Conservation (phyloP, 2,113 vertebrate species). For the Brachypodius melanocephalos region DNA sequence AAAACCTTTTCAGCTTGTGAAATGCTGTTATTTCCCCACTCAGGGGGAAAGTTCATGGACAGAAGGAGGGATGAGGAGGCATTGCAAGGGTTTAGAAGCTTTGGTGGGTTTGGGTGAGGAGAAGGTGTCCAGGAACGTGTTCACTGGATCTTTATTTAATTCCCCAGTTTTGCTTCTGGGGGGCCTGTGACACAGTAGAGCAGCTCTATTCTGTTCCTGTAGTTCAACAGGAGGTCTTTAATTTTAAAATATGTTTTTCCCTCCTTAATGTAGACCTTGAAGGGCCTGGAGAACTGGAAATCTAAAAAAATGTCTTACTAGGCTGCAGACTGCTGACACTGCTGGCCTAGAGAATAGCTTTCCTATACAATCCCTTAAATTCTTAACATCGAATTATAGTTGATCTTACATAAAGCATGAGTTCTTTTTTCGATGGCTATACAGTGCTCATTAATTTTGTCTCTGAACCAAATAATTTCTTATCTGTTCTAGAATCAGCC, state of each 20-base stretch:
- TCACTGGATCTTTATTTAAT: background rate
- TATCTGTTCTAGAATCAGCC: background rate
- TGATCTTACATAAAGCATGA: background rate
- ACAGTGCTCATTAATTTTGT: background rate
- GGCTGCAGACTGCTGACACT: background rate
- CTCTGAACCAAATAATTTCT: background rate
- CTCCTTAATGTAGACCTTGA: background rate
- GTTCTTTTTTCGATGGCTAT: background rate
- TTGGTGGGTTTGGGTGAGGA: background rate
- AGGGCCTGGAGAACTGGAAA: background rate
- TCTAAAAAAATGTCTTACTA: background rate
- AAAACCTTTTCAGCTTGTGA: background rate
- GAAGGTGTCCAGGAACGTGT: background rate
- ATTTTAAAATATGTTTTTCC: background rate
- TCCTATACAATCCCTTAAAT: background rate
- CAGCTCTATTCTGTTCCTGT: background rate
- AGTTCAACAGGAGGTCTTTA: background rate
- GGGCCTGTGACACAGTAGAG: accelerated
- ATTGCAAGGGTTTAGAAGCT: background rate
- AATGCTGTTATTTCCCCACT: background rate
- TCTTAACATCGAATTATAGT: background rate
- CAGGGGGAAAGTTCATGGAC: background rate
- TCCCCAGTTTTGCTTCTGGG: background rate
- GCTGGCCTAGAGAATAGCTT: background rate
- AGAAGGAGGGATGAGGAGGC: background rate